A percentile compares a stretch with the other conserved stretches of the same genome.
phyloP scores from a whole-genome alignment of 2,797 vertebrate species.

The Graptemys geographica region DNA sequence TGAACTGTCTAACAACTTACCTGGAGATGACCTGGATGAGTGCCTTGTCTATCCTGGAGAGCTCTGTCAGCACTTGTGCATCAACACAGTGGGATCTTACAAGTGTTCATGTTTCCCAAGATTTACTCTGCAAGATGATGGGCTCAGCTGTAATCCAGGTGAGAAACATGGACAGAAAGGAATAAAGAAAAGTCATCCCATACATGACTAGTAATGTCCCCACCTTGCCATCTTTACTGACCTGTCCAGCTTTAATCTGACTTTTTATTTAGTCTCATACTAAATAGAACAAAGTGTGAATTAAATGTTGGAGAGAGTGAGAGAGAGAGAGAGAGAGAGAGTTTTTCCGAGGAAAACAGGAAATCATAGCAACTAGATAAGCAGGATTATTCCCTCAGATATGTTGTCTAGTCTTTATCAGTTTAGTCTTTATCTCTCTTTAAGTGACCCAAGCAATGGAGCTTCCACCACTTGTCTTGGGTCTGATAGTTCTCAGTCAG shows the following conservation, averaged over 20 bases:
- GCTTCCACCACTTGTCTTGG: neutral
- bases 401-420: neutral
- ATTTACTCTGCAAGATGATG: constrained; percentile 87
- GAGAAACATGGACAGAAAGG: constrained; percentile 4
- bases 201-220: neutral
- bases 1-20: constrained; percentile 85
- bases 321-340: no score
- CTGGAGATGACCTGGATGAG: constrained; percentile 86
- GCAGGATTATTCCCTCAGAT: neutral
- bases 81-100: constrained; percentile 90
- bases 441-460: neutral
- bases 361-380: neutral
- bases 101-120: constrained; percentile 88
- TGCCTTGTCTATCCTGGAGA: constrained; percentile 84
- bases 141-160: constrained; percentile 89
- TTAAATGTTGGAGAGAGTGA: neutral
- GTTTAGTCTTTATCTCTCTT: neutral
- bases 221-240: neutral
- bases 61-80: constrained; percentile 86
- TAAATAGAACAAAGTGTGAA: neutral
- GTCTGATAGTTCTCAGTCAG: neutral
- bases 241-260: neutral
- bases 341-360: neutral
- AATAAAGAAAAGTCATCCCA: neutral
- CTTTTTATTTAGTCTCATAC: neutral